phyloP scores from a whole-genome alignment of 2,113 vertebrate genomes.

The Pseudonaja textilis region DNA sequence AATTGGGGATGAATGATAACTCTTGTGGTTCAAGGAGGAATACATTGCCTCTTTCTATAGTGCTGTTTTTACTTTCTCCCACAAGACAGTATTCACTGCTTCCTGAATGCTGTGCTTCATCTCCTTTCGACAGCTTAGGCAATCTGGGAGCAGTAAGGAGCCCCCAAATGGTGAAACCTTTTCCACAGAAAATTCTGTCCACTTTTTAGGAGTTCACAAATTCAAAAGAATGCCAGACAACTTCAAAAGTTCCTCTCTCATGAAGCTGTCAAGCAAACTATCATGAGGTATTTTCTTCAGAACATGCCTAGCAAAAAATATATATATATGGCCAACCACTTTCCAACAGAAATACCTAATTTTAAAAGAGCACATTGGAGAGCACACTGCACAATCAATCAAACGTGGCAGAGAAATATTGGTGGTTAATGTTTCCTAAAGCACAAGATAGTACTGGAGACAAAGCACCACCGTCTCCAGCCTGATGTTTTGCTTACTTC shows the following conservation, averaged over 20 bases:
- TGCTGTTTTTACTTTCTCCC: background rate
- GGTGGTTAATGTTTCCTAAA: slow-evolving; percentile 11
- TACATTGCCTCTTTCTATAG: background rate
- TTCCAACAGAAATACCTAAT: background rate
- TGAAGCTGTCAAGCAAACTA: background rate
- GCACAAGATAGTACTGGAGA: slow-evolving; percentile 4
- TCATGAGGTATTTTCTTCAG: background rate
- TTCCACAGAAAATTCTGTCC: background rate
- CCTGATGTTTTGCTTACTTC: background rate
- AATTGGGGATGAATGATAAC: background rate
- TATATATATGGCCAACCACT: background rate
- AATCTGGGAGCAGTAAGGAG: background rate
- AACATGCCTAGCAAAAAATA: background rate
- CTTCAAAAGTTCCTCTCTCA: background rate
- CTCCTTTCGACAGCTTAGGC: background rate
- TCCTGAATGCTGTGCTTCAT: background rate
- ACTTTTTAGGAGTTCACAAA: background rate
- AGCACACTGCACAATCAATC: background rate
- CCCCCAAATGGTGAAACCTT: background rate
- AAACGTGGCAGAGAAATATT: background rate
- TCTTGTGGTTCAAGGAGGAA: background rate
- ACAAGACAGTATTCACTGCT: background rate
- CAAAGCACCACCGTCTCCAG: background rate
- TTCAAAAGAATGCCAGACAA: background rate
- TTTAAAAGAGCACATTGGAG: background rate